phyloP scores from a whole-genome alignment of 2,797 vertebrate genomes.

The Diglossa cyanea region DNA sequence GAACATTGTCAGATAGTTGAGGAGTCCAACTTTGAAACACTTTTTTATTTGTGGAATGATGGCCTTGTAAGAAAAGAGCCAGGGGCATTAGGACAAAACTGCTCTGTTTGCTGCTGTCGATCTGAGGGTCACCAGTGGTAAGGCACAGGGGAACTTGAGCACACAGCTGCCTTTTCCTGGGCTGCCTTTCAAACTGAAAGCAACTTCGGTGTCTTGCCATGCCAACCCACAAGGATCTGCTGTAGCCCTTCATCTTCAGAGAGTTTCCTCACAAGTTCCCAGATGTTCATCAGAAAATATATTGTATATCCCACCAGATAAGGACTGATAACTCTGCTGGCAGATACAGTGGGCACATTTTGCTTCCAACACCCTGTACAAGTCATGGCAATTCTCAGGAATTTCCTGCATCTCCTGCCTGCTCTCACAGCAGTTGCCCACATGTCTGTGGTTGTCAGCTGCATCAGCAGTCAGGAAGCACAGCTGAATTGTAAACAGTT shows the following conservation, averaged over 20 bases:
- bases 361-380: background rate
- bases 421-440: background rate
- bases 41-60: background rate
- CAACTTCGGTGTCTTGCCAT: background rate
- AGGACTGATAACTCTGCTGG: background rate
- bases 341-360: background rate
- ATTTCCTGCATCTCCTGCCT: background rate
- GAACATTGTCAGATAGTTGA: background rate
- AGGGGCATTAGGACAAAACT: background rate
- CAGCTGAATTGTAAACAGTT: background rate
- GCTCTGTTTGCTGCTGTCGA: background rate
- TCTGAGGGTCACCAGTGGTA: background rate
- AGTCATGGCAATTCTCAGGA: background rate
- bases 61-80: background rate
- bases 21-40: background rate
- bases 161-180: background rate
- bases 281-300: background rate
- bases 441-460: background rate
- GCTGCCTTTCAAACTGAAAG: background rate
- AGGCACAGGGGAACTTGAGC: background rate
- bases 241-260: background rate
- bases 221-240: background rate
- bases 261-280: background rate
- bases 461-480: background rate
- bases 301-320: background rate